Evolutionary conservation across 1,140 invertebrate genomes (phyloP).

Genomic region (Archivesica marissinica): DNA sequence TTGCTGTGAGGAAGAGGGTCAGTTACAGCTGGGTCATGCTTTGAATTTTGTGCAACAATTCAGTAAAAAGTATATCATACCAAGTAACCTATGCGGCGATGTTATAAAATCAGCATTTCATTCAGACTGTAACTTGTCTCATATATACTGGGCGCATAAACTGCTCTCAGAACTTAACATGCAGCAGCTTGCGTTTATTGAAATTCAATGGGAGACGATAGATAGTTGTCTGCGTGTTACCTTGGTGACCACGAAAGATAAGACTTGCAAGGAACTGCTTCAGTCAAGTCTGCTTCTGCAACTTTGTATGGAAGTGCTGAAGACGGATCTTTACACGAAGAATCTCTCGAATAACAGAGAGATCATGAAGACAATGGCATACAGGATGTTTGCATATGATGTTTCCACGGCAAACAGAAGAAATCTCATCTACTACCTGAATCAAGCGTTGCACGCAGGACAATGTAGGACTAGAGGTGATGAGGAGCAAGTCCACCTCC

Average conservation of each 20-base stretch:
- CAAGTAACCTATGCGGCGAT: background rate
- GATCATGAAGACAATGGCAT: background rate
- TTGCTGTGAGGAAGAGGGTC: background rate
- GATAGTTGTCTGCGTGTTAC: background rate
- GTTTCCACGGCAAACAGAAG: background rate
- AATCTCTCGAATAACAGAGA: background rate
- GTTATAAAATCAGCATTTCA: conserved; percentile 1
- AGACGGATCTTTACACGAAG: conserved; percentile 4
- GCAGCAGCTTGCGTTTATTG: background rate
- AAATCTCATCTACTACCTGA: conserved; percentile 7
- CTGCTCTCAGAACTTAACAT: background rate
- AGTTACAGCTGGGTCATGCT: background rate
- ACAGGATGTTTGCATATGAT: conserved; percentile 41
- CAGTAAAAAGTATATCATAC: background rate
- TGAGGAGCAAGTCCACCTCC: background rate
- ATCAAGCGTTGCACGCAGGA: background rate
- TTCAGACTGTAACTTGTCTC: background rate
- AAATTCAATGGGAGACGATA: conserved; percentile 21
- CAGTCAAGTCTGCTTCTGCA: conserved; percentile 7
- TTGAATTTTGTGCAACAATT: background rate
- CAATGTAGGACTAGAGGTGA: background rate
- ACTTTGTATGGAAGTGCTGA: background rate
- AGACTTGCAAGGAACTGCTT: background rate
- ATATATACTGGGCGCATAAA: conserved; percentile 15
- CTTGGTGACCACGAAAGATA: background rate